phyloP scores from a whole-genome alignment of 2,888 invertebrate species.

The Hemithea aestivaria region DNA sequence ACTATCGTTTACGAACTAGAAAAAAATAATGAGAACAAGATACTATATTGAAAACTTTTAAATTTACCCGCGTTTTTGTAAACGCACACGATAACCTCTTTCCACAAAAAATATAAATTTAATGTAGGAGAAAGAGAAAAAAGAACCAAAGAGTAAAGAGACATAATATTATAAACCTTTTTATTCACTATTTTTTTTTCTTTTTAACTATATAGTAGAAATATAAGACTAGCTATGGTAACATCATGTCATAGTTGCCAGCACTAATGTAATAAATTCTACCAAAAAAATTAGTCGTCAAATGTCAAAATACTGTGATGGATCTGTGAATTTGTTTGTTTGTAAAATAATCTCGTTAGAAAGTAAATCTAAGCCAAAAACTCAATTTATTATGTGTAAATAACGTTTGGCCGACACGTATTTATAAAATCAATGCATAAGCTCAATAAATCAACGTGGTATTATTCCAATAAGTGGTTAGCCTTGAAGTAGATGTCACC shows the following conservation, averaged over 20 bases:
- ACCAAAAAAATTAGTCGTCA: conserved; percentile 27
- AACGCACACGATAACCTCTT: too few species aligned
- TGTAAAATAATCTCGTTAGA: conserved; percentile 68
- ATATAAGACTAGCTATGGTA: neutral
- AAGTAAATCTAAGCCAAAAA: conserved; percentile 49
- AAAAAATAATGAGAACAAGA: too few species aligned
- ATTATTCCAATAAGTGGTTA: conserved; percentile 70
- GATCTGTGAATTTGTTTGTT: conserved; percentile 61
- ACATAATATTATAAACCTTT: too few species aligned
- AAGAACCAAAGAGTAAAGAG: too few species aligned
- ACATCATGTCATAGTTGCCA: neutral
- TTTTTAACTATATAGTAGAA: too few species aligned
- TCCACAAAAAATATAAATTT: too few species aligned
- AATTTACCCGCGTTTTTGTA: too few species aligned
- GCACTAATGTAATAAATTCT: neutral
- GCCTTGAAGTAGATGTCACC: conserved; percentile 79
- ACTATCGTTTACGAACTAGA: too few species aligned
- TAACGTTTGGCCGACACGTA: conserved; percentile 34
- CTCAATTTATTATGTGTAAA: conserved; percentile 42
- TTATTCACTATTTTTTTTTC: too few species aligned
- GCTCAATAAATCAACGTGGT: conserved; percentile 48
- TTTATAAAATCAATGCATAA: conserved; percentile 35
- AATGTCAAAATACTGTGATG: conserved; percentile 72
- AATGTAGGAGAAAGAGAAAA: too few species aligned
- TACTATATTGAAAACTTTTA: conserved; percentile 5